Evolutionary conservation across 1,140 invertebrate genomes (phyloP).

Genomic region (Brachionus sp.): DNA sequence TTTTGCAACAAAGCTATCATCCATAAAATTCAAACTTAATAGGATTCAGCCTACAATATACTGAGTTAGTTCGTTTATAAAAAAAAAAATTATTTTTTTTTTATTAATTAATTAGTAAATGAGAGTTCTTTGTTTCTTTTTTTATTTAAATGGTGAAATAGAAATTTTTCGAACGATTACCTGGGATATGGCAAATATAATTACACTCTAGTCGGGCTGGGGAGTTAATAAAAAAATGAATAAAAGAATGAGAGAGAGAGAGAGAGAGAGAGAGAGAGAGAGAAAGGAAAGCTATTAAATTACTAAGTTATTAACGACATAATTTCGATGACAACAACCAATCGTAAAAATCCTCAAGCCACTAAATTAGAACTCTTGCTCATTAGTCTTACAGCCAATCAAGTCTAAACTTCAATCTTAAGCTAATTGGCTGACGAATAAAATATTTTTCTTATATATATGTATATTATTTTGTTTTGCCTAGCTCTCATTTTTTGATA

Average conservation of each 20-base stretch:
- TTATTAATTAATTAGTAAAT: background rate
- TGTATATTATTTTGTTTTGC: background rate
- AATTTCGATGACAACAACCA: constrained; percentile 17
- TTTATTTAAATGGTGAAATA: background rate
- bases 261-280: background rate
- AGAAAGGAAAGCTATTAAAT: constrained; percentile 28
- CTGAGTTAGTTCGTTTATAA: background rate
- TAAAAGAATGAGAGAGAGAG: background rate
- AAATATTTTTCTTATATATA: background rate
- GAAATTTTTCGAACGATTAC: background rate
- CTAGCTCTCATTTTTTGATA: constrained; percentile 7
- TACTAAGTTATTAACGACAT: constrained; percentile 35
- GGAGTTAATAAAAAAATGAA: background rate
- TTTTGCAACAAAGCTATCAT: background rate
- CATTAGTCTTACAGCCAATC: background rate
- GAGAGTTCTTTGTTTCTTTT: background rate
- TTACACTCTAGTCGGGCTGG: background rate
- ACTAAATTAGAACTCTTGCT: background rate
- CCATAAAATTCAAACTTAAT: constrained; percentile 31
- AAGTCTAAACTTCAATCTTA: background rate
- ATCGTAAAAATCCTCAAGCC: background rate
- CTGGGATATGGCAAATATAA: constrained; percentile 28
- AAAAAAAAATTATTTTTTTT: background rate
- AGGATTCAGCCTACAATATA: background rate
- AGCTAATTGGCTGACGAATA: constrained; percentile 16